Evolutionary conservation across 2,797 vertebrate genomes (phyloP), one percentile per base, ranked within the genome.

Genomic region (Enteromius mattozi): DNA sequence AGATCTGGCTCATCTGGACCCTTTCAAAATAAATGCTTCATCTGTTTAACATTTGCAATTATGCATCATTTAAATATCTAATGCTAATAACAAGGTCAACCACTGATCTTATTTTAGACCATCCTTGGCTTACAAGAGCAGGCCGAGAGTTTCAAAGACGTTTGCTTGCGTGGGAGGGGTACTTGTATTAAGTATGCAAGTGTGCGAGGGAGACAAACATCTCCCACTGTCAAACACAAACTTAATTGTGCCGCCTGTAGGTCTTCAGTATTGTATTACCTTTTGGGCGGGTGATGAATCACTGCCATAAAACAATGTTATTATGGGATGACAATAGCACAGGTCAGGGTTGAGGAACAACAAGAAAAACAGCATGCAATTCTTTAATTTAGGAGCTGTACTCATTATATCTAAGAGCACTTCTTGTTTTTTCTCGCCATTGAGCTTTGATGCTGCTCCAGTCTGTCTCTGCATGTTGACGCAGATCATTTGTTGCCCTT

Each of bases 201-300:
- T 88, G 80, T 87, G 90, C 83, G 87, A 91, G 68, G 89, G 90
- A 93, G 91, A 92, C 88, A 92, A 93, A 93, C 93, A 93, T 94
- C 88, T 93, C 94, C 93, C 89, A 89, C 93, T 94, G 94, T 94
- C 95, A 91, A 90, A 92, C 92, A 91, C 92, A 94, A 94, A 95
- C 94, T 93, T 95, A 95, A 95, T 95, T 95, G 93, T 89, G 72
- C 91, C 87, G 92, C 91, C 93, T 93, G 93, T 92, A 86, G 89
- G 93, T 93, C 91, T 89, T 90, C 75, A 63, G 93, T 89, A 93
- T 95, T 93, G 88, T 91, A 94, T 95, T 95, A 94, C 92, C 93
- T 94, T 92, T 93, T 94, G 93, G 91, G 91, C 85, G 89, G 90
- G 92, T 93, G 94, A 95, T 92, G 90, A 93, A 95, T 95, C 90